Base-by-base conservation (phyloP, 2,888 invertebrate genomes). In the Neocrepidodera transversa region DNA sequence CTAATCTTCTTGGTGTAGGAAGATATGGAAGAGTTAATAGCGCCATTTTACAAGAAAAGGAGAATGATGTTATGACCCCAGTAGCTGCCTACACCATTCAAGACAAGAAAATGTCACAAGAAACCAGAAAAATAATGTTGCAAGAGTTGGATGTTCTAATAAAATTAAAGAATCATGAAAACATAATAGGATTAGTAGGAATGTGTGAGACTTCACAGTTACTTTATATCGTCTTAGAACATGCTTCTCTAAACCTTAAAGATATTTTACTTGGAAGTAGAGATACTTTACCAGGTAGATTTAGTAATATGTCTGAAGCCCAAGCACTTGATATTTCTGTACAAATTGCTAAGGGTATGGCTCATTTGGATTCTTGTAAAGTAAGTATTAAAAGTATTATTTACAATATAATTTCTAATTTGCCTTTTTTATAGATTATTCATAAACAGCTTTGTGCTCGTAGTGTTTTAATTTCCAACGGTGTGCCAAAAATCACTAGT, bases 161-260 rank as follows among this genome's bases (percentile, higher is more conserved):
- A 10, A 85, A 86, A 71, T 80, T 89, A 8, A 87, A 87, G 63
- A 85, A 85, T 55, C 89, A 91, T 75, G 85, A 87, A 38, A 88
- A 92, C 77, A 82, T 93, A 1, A 82, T 91, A 5, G 84, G 87
- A 56, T 84, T 93, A 38, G 83, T 91, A 67, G 93, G 93, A 1
- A 89, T 91, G 28, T 91, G 90, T 73, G 92, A 93, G 74, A 90
- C 88, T 8, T 84, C 87, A 5, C 90, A 91, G 55, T 87, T 87
- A 64, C 80, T 92, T 32, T 88, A 88, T 76, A 84, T 93, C 1
- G 87, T 90, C 0, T 78, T 92, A 48, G 92, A 93, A 76, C 84
- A 88, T 70, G 84, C 85, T 30, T 83, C 85, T 20, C 83, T 85
- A 32, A 85, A 85, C 36, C 78, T 93, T 4, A 93, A 93, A 74